A percentile compares a stretch with the other conserved stretches of the same genome.
Conservation (phyloP, 2,888 invertebrate species). For the Campopleginae sp. region DNA sequence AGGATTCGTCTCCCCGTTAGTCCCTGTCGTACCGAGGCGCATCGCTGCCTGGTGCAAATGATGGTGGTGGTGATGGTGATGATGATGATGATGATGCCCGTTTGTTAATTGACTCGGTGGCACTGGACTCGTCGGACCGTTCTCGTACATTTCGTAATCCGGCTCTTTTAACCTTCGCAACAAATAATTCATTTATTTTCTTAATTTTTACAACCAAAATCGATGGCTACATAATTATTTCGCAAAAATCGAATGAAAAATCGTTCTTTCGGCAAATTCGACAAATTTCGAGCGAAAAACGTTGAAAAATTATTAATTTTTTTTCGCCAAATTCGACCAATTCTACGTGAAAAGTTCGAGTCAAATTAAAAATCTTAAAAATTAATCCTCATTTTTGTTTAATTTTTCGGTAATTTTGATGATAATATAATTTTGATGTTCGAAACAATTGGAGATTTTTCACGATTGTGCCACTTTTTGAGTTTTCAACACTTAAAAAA, state of each 20-base stretch:
- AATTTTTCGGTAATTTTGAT: background rate
- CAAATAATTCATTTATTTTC: background rate
- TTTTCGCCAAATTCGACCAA: no score
- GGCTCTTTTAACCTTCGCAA: conserved; percentile 81
- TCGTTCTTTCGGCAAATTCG: no score
- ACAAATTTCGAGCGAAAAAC: no score
- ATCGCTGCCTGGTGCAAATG: conserved; percentile 74
- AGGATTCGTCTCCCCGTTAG: conserved; percentile 82
- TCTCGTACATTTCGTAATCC: conserved; percentile 84
- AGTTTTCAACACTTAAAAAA: no score
- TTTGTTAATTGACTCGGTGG: conserved; percentile 75
- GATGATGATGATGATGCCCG: conserved; percentile 75
- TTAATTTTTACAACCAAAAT: no score
- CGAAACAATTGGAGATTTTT: background rate
- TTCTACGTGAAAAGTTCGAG: no score
- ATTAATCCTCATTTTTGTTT: background rate
- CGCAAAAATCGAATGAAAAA: no score
- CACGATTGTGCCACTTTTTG: no score
- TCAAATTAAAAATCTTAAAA: no score
- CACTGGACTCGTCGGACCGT: conserved; percentile 79
- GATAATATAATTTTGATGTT: background rate
- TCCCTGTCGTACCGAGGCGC: conserved; percentile 69
- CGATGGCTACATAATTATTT: no score
- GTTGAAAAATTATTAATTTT: no score
- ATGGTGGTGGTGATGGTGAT: conserved; percentile 73